Base-by-base conservation (phyloP, 2,113 vertebrate genomes). In the Microcebus lehilahytsara region DNA sequence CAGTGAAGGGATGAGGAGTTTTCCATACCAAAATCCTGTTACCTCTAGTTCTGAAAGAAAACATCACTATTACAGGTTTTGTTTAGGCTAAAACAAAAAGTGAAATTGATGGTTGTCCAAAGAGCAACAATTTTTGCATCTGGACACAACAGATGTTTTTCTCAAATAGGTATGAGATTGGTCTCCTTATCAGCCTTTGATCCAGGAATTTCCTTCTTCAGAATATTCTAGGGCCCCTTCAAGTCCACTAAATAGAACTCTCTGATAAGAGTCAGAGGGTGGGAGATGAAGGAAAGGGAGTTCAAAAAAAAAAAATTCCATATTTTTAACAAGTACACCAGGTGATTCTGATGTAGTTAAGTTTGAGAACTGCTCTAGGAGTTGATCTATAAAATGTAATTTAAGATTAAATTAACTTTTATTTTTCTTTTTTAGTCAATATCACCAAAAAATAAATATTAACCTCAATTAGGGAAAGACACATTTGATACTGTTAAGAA, bases 101-200 rank as follows among this genome's bases (percentile, higher is more conserved):
- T 74, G 40, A 84, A 92, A 87, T 69, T 62, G 37, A 71, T 34
- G 56, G 11, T 30, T 72, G 17, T 91, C 58, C 81, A 95, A 81
- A 89, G 94, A 89, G 8, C 64, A 37, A 96, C 30, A 51, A 66
- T 42, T 10, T 80, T 60, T 87, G 58, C 49, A 93, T 34, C 58
- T 90, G 49, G n/a, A 93, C 95, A 95, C 89, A 95, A 89, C 32
- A 6, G 85, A 32, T 56, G 16, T 88, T 81, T 97, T 97, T 90
- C 80, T 88, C 56, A 37, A 51, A 71, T 5, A 37, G 22, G 5
- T 37, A 66, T 51, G 10, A 22, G 58, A 3, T 34, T 87, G 30
- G 23, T 85, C 69, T 84, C 9, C 11, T 81, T 88, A 46, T 32
- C 53, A 97, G 88, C 4, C 37, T 79, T 77, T 46, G 46, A 91